Evolutionary conservation across 2,888 invertebrate species (phyloP).

Genomic region (Dasypogon diadema): DNA sequence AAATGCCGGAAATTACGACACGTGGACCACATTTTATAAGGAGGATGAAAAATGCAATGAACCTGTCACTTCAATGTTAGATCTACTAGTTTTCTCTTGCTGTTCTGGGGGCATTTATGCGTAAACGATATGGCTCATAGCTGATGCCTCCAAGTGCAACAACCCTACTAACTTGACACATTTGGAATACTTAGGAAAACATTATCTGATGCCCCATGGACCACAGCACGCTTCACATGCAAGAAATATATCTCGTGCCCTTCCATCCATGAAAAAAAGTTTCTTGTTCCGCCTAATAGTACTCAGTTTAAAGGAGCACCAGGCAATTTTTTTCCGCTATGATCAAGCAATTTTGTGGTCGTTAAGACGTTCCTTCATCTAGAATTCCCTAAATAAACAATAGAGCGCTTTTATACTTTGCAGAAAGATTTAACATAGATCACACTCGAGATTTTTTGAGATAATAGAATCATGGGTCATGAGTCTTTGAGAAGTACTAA

Average conservation of each 20-base stretch:
- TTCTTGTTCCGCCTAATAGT: not conserved
- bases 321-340: not conserved
- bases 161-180: not conserved
- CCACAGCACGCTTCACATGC: not conserved
- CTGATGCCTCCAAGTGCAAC: not conserved
- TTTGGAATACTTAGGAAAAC: not conserved
- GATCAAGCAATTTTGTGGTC: not conserved
- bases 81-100: not conserved
- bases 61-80: not conserved
- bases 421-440: no score
- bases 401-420: no score
- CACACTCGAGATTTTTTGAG: no score
- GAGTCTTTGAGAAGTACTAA: no score
- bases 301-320: not conserved
- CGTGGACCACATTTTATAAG: not conserved
- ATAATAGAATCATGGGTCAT: no score
- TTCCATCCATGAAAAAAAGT: not conserved
- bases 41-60: not conserved
- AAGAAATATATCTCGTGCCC: not conserved
- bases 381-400: not conserved
- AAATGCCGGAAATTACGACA: slow-evolving; percentile 8
- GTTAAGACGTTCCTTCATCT: not conserved
- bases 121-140: not conserved
- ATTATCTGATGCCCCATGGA: not conserved
- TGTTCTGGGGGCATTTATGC: not conserved